phyloP scores from a whole-genome alignment of 2,888 invertebrate species.

The Tinea semifulvella region DNA sequence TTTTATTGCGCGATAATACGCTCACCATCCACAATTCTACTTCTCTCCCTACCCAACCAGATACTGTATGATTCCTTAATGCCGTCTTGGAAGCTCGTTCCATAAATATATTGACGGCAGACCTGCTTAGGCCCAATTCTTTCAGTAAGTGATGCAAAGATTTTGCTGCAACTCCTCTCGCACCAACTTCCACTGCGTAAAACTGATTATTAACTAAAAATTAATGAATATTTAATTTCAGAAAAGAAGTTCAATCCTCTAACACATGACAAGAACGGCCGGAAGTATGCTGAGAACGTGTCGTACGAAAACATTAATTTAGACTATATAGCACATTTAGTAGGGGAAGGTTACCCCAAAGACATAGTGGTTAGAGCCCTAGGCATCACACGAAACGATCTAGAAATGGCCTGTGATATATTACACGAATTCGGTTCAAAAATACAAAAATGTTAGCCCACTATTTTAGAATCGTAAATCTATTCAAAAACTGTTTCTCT shows the following conservation, averaged over 20 bases:
- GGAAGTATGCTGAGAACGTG: conserved; percentile 61
- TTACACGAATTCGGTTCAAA: conserved; percentile 85
- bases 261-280: conserved; percentile 58
- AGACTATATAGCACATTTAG: conserved; percentile 88
- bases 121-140: too few relatives aligned
- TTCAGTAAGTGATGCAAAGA: too few relatives aligned
- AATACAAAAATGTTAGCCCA: conserved; percentile 43
- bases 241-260: conserved; percentile 60
- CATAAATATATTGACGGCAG: too few relatives aligned
- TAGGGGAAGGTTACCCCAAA: conserved; percentile 89
- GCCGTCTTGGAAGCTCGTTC: too few relatives aligned
- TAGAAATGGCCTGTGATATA: conserved; percentile 96
- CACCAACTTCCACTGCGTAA: too few relatives aligned
- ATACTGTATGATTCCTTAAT: too few relatives aligned
- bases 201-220: too few relatives aligned
- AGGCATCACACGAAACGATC: conserved; percentile 91
- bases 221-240: conserved; percentile 33
- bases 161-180: too few relatives aligned
- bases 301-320: conserved; percentile 90
- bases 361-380: conserved; percentile 91
- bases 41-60: too few relatives aligned
- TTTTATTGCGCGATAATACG: too few relatives aligned
- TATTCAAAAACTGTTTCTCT: not conserved
- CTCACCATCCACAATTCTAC: too few relatives aligned
- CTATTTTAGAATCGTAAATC: not conserved